Percentiles rank a stretch among this genome's conserved stretches.
Evolutionary conservation across 1,140 invertebrate genomes (phyloP).

Genomic region (Saxidomus purpurata): DNA sequence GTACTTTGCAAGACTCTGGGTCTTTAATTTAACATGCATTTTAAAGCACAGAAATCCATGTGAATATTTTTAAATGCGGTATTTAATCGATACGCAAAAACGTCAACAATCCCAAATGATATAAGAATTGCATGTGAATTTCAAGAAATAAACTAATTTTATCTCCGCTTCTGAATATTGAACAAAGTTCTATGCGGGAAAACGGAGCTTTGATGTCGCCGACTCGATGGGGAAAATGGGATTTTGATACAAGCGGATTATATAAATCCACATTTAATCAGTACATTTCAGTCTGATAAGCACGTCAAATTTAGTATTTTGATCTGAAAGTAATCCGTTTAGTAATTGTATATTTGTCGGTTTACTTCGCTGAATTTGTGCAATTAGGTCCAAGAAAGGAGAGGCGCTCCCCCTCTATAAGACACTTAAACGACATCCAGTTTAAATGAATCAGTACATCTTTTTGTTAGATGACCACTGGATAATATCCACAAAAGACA

Average conservation of each 20-base stretch:
- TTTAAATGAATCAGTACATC: background rate
- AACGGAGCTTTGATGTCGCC: background rate
- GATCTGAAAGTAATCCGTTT: background rate
- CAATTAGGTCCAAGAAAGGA: background rate
- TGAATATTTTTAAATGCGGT: no score
- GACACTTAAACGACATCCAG: background rate
- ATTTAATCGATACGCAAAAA: no score
- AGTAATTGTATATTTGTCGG: background rate
- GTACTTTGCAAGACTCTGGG: no score
- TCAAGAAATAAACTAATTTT: no score
- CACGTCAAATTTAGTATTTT: background rate
- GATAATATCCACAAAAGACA: no score
- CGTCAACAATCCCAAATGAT: no score
- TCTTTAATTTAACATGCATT: no score
- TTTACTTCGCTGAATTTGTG: background rate
- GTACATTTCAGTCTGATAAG: background rate
- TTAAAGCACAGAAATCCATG: no score
- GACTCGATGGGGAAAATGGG: background rate
- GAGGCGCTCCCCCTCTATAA: background rate
- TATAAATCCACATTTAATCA: background rate
- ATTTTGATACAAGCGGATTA: conserved; percentile 33
- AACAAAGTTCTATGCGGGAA: background rate
- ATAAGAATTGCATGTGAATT: no score
- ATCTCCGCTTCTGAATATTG: no score
- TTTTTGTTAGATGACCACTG: no score